Percentiles rank a stretch among this genome's conserved stretches.
Conservation (phyloP, 2,888 invertebrate genomes). For the Ametastegia equiseti region DNA sequence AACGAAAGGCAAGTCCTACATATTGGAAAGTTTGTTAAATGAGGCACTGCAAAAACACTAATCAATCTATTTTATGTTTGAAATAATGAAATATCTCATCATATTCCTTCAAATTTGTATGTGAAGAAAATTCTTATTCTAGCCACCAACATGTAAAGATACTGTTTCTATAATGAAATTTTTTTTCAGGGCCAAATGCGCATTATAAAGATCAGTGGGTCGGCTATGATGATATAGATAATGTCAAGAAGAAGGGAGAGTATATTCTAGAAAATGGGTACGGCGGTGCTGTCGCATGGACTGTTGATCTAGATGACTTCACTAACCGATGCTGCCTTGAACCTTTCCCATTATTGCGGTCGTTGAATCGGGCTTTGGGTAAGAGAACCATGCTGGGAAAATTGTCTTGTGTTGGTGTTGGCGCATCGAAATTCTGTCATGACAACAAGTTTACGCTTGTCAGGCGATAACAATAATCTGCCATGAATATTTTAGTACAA, state of each 20-base stretch:
- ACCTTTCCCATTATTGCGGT: slow-evolving; percentile 86
- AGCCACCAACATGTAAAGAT: not conserved
- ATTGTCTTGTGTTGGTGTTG: not conserved
- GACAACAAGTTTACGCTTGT: no score
- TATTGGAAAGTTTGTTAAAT: no score
- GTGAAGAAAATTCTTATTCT: not conserved
- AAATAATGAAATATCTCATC: not conserved
- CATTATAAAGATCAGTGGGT: slow-evolving; percentile 92
- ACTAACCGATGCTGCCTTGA: slow-evolving; percentile 90
- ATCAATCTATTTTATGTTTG: no score
- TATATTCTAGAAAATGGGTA: slow-evolving; percentile 86
- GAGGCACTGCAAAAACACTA: no score
- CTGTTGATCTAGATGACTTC: slow-evolving; percentile 92
- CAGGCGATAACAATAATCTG: slow-evolving; percentile 8
- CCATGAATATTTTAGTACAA: not conserved
- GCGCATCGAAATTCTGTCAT: no score
- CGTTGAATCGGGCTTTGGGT: slow-evolving; percentile 88
- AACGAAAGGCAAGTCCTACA: no score
- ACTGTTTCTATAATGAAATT: slow-evolving; percentile 19
- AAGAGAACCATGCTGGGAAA: slow-evolving; percentile 70
- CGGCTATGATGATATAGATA: slow-evolving; percentile 90
- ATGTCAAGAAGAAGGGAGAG: slow-evolving; percentile 86
- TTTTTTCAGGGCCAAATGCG: slow-evolving; percentile 83
- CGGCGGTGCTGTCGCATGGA: slow-evolving; percentile 92
- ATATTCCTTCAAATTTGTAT: not conserved